Evolutionary conservation across 23 tunicate genomes (phyloP).

Genomic region (Trididemnum clinides): DNA sequence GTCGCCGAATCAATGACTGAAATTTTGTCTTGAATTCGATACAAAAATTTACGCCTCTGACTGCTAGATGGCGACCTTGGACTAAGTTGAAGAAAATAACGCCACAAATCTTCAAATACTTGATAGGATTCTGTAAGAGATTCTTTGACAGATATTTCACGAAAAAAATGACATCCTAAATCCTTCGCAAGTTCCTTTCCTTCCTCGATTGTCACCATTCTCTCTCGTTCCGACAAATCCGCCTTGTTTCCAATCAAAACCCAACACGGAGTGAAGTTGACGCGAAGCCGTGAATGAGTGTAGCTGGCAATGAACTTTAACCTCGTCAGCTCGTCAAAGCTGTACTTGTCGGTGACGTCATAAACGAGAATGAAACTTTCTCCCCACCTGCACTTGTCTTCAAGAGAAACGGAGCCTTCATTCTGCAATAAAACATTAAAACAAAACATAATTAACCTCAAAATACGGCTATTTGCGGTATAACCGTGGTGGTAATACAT

Average conservation of each 20-base stretch:
- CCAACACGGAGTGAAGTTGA: slow-evolving; percentile 35
- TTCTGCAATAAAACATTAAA: slow-evolving; percentile 28
- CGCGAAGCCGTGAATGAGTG: slow-evolving; percentile 44
- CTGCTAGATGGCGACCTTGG: slow-evolving; percentile 53
- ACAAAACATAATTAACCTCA: too few species aligned
- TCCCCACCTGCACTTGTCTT: slow-evolving; percentile 70
- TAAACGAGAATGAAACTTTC: slow-evolving; percentile 49
- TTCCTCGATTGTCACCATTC: slow-evolving; percentile 41
- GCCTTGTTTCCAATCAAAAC: slow-evolving; percentile 49
- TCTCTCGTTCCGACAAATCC: slow-evolving; percentile 39
- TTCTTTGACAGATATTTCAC: slow-evolving; percentile 63
- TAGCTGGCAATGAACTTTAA: slow-evolving; percentile 54
- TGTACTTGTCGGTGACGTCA: slow-evolving; percentile 56
- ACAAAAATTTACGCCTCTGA: slow-evolving; percentile 24
- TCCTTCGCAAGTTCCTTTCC: slow-evolving; percentile 38
- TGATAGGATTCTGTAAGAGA: slow-evolving; percentile 15
- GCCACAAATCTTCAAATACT: slow-evolving; percentile 51
- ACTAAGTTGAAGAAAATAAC: slow-evolving; percentile 19
- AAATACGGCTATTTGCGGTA: too few species aligned
- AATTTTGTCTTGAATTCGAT: slow-evolving; percentile 31
- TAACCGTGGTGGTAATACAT: too few species aligned
- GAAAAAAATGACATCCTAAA: slow-evolving; percentile 47
- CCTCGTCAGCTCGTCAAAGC: slow-evolving; percentile 57
- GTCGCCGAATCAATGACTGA: slow-evolving; percentile 2
- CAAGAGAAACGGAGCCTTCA: slow-evolving; percentile 9